Base-by-base conservation (phyloP, 2,888 invertebrate species). In the Melinopterus prodromus region DNA sequence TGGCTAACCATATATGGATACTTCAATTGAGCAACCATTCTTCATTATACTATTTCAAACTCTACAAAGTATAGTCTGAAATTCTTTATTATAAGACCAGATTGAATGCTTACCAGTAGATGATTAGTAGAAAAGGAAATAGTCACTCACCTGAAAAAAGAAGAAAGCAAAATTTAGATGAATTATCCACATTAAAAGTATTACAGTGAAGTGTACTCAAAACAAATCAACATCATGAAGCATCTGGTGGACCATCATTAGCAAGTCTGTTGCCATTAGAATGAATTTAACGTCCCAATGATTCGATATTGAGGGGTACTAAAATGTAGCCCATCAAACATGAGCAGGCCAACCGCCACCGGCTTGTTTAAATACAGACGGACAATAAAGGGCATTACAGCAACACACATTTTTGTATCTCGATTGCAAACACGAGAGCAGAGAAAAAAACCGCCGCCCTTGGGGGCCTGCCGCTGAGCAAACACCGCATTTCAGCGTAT, bases 341-440 rank as follows among this genome's bases (percentile, higher is more conserved):
- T 69, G 69, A 77, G 69, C 77, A 77, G 77, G 77, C 16, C 16
- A 72, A 72, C 16, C 36, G 72, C 77, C 69, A 77, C 77, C n/a
- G 77, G 77, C 77, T 77, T 77, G 77, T 77, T 77, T 77, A 77
- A 77, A 77, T 69, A 77, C 53, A 38, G 77, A 77, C 77, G 69
- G 77, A 69, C 77, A 77, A 77, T 77, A 53, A 69, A 77, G 77
- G 69, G 77, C 26, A 77, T 77, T 77, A 77, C 69, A 69, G 69
- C 53, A 77, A 77, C 69, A 77, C 77, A 77, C 77, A 77, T 36
- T 69, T 53, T 53, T 53, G 53, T 53, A 53, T 69, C 77, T 77
- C 77, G 15, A 77, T 77, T 77, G 53, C 77, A 69, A 16, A 69
- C 69, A 16, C n/a, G 69, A 69, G 53, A 77, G 35, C 53, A 74